Base-by-base conservation (phyloP, 2,888 invertebrate species). In the Heteropelma amictum region DNA sequence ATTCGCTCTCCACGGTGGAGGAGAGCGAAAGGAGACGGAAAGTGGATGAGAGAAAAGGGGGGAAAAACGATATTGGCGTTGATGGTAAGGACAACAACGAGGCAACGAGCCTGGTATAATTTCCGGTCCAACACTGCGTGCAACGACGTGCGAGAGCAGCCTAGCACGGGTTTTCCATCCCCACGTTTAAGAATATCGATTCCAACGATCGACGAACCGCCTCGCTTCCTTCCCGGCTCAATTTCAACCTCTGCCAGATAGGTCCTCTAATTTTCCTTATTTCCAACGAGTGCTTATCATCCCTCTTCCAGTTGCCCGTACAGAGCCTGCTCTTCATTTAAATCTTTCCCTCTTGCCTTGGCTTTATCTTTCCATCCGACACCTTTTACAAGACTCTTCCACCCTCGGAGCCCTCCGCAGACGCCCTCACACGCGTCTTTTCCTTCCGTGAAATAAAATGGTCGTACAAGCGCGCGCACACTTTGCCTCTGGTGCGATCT, bases 81-180 rank as follows among this genome's bases (percentile, higher is more conserved):
- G 40, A 49, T 47, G 69, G 58, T 30, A 54, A 65, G 53, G 35
- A 75, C 38, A 64, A 64, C 70, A 77, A 60, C 69, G 58, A 77
- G 40, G 63, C 73, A 76, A 77, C 65, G 72, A 77, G 72, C 65
- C 68, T 58, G 68, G 35, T 64, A 74, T 78, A 77, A 78, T 78
- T 78, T 77, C 74, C 78, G 77, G 77, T 77, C 72, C 72, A 64
- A 75, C 77, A 72, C 68, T 69, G 63, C 70, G 49, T 64, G 60
- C 76, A 72, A 78, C 72, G 77, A 72, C 67, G 77, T 77, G 77
- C 75, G 68, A 76, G 73, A 68, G 54, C 58, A 38, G 38, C 42
- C 30, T 38, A 49, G 51, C 28, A 26, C 51, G n/a, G 35, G 19
- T 51, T 23, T 47, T 17, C 12, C 14, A 23, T 47, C 23, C 40